Base-by-base conservation (phyloP, 92 coral and sea anemone species). In the Epizoanthus stellaris region DNA sequence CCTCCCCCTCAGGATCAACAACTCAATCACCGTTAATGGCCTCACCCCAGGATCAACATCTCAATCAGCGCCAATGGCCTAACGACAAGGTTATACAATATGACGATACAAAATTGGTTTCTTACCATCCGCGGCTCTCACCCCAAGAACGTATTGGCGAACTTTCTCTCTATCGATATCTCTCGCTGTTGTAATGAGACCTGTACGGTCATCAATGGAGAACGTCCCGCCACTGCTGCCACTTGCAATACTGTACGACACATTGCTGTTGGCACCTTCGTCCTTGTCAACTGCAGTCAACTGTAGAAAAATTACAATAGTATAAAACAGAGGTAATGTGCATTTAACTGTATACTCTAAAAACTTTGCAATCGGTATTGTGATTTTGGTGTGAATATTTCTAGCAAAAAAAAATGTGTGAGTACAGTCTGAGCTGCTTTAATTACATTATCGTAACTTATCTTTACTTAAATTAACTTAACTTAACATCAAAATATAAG, bases 61-160 rank as follows among this genome's bases (percentile, higher is more conserved):
- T 4, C 52, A 45, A 45, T 45, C 52, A 3, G 52, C 52, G 52
- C 0, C 52, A 45, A 9, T 45, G 52, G 52, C 52, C 8, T 4
- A 4, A 45, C 52, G 8, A 45, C 52, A 45, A 9, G 3, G 7
- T 42, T 42, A 3, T 42, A 4, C 34, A 30, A 30, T 30, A 30
- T 30, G 34, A 30, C 47, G 47, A 42, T 42, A 42, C 47, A 42
- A 42, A 42, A 42, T 42, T 42, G 47, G 47, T 62, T 40, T 39
- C 91, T 91, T 73, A 95, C 98, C 93, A 82, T 95, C 98, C 10
- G 85, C 85, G 23, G 98, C 98, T 90, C 91, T 95, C 52, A 95
- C 95, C 6, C 95, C 98, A 8, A 95, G 91, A 0, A 89, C 70
- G 58, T 90, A 95, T 83, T 88, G 95, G 13, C 91, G 88, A 49